Evolutionary conservation across 2,113 vertebrate genomes (phyloP), one percentile per base, ranked within the genome.

Genomic region (Tenebrosternarchus preto): DNA sequence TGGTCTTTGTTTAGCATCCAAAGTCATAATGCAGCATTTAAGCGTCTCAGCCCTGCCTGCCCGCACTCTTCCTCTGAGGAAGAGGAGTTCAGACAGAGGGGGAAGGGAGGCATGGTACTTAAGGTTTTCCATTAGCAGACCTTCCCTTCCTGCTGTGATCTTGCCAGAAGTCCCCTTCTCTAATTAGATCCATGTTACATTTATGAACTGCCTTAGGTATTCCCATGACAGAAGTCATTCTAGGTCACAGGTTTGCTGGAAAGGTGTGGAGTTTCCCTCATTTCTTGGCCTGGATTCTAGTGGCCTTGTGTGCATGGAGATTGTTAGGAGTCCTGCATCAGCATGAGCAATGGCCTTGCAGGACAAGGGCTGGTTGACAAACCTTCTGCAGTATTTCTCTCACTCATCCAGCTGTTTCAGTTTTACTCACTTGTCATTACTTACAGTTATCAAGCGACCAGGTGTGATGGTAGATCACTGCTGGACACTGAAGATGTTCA

Each of bases 131-230:
- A 64, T 36, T 77, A 60, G 60, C 53, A 74, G 60, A 20, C 19
- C 59, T 43, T 72, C 24, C 64, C 53, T 59, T 27, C 43, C 56
- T 7, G 43, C 33, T 77, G 24, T 57, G 50, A 36, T 56, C 27
- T 25, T 36, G 73, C 31, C 61, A 67, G 71, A 81, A 53, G 72
- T 39, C 39, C 43, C 50, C 55, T 33, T 1, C 31, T 72, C 46
- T 78, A 73, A 68, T 46, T 43, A 71, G 57, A 76, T 70, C 73
- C 72, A 9, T 1, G 83, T 80, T 19, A 59, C 67, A 77, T 81
- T 90, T 90, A 90, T 89, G 90, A 90, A 85, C 29, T 0, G 60
- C 91, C 89, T 90, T 86, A 84, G 67, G 74, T 55, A 76, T 77
- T 90, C 90, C 66, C 66, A 80, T 74, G 61, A 86, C 87, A 88